Evolutionary conservation across 2,113 vertebrate species (phyloP).

Genomic region (Perca schrenkii): DNA sequence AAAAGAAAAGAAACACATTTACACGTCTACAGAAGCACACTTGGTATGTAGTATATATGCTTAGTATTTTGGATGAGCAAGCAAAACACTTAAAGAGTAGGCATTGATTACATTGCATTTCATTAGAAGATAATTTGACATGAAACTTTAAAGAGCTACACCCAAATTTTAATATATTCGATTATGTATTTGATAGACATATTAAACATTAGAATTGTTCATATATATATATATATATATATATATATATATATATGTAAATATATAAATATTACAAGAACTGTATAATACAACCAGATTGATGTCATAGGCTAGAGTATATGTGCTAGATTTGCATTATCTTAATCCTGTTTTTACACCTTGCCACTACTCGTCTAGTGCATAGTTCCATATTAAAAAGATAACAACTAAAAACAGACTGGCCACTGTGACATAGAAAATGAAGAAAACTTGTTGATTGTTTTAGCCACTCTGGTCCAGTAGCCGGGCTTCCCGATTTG

Average conservation of each 20-base stretch:
- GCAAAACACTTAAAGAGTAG: not conserved
- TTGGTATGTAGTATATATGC: not conserved
- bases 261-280: too few relatives aligned
- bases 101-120: not conserved
- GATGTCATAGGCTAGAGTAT: too few relatives aligned
- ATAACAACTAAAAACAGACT: constrained; percentile 28
- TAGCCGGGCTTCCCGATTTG: not conserved
- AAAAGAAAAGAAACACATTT: not conserved
- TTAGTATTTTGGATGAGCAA: not conserved
- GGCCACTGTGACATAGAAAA: constrained; percentile 29
- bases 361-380: not conserved
- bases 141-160: too few relatives aligned
- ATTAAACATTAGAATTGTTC: too few relatives aligned
- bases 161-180: too few relatives aligned
- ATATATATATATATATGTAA: too few relatives aligned
- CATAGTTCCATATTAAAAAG: not conserved
- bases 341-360: not conserved
- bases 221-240: too few relatives aligned
- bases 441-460: constrained; percentile 47
- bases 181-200: not conserved
- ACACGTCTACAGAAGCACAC: not conserved
- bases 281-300: not conserved
- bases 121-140: not conserved
- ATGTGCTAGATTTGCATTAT: too few relatives aligned
- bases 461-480: constrained; percentile 46